phyloP scores from a whole-genome alignment of 1,140 invertebrate genomes.

The Camponotus pennsylvanicus region DNA sequence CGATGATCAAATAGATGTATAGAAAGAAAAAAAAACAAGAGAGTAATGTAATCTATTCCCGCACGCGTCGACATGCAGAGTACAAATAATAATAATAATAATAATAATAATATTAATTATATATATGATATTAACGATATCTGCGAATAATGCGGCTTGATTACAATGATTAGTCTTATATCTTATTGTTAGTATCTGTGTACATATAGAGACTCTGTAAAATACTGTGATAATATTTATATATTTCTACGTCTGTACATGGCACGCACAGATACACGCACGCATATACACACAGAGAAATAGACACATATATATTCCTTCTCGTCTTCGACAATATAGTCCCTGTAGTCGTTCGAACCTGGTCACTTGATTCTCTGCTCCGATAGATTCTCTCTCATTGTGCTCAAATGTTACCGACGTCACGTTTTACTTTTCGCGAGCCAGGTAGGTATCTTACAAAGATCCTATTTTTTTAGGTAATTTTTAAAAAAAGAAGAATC shows the following conservation, averaged over 20 bases:
- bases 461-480: neutral
- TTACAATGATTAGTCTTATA: conserved; percentile 59
- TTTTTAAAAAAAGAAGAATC: neutral
- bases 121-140: conserved; percentile 37
- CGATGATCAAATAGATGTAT: conserved; percentile 43
- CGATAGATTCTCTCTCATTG: conserved; percentile 24
- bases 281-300: conserved; percentile 3
- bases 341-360: conserved; percentile 19
- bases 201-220: conserved; percentile 83
- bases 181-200: conserved; percentile 80
- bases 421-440: conserved; percentile 1
- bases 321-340: conserved; percentile 41
- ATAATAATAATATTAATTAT: conserved; percentile 54
- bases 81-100: conserved; percentile 76
- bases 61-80: conserved; percentile 68
- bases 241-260: conserved; percentile 77
- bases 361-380: conserved; percentile 31
- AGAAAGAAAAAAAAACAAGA: neutral
- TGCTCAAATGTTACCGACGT: neutral
- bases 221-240: conserved; percentile 86
- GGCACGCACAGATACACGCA: conserved; percentile 52
- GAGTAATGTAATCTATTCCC: conserved; percentile 45
- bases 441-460: conserved; percentile 51
- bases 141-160: conserved; percentile 66
- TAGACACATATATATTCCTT: conserved; percentile 5